Conservation (phyloP, 2,797 vertebrate genomes). For the Epinephelus awoara region DNA sequence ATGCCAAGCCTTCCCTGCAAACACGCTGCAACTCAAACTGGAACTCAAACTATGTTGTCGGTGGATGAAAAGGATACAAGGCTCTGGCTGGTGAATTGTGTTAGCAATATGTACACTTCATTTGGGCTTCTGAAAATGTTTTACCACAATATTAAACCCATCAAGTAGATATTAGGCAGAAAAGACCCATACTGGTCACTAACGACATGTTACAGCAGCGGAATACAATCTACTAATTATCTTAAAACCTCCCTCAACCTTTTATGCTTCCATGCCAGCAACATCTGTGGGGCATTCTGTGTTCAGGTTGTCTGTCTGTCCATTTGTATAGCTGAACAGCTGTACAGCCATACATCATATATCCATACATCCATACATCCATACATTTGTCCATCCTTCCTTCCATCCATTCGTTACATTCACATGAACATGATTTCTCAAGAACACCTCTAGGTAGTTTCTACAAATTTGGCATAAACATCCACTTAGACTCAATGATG, state of each 20-base stretch:
- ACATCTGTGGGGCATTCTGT: no score
- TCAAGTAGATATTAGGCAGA: background rate
- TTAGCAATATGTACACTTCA: background rate
- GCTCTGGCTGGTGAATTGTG: background rate
- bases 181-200: background rate
- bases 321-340: no score
- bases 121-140: background rate
- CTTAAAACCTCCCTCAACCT: background rate
- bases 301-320: no score
- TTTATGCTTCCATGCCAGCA: no score
- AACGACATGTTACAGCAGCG: background rate
- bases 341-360: no score
- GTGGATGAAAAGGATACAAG: background rate
- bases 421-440: no score
- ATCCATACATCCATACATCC: no score
- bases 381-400: no score
- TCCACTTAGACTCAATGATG: no score
- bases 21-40: background rate
- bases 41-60: background rate
- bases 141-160: background rate
- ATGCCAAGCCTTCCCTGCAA: constrained; percentile 11
- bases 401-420: no score
- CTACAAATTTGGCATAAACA: no score
- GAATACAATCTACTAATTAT: background rate
- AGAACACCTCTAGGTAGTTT: no score